A percentile compares a stretch with the other conserved stretches of the same genome.
Conservation (phyloP, 2,888 invertebrate genomes). For the Seladonia tumulorum region DNA sequence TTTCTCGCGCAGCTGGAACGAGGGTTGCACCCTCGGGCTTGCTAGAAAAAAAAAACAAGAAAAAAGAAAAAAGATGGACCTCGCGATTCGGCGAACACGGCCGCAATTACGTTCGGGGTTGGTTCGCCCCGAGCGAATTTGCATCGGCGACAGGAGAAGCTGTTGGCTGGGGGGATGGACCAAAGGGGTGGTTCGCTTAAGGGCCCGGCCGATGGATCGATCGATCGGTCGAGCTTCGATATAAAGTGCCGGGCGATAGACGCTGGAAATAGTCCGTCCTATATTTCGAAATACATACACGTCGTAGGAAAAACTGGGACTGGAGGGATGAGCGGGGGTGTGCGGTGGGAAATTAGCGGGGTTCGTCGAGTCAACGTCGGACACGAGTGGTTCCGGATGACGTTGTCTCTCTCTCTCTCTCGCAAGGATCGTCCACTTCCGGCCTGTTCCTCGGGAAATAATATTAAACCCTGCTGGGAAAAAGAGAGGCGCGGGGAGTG, state of each 20-base stretch:
- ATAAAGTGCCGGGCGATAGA: conserved; percentile 49
- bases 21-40: neutral
- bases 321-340: no score
- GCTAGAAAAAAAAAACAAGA: neutral
- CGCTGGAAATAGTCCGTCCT: conserved; percentile 62
- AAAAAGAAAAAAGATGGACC: neutral
- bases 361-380: conserved; percentile 23
- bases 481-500: conserved; percentile 11
- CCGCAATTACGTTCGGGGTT: conserved; percentile 9
- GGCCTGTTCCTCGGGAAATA: conserved; percentile 44
- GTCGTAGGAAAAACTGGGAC: conserved; percentile 10
- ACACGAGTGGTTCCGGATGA: conserved; percentile 36
- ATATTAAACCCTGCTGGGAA: conserved; percentile 37
- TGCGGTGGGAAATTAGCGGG: neutral
- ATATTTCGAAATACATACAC: conserved; percentile 62
- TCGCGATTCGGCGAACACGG: neutral
- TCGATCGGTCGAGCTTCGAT: conserved; percentile 44
- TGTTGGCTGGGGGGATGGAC: neutral
- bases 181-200: neutral
- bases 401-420: conserved; percentile 12
- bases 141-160: conserved; percentile 16
- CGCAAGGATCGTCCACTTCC: conserved; percentile 38
- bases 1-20: neutral
- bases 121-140: conserved; percentile 28
- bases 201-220: conserved; percentile 49